Percentiles rank a stretch among this genome's conserved stretches.
phyloP scores from a whole-genome alignment of 1,140 invertebrate species.

The Drosophila lacertosa region DNA sequence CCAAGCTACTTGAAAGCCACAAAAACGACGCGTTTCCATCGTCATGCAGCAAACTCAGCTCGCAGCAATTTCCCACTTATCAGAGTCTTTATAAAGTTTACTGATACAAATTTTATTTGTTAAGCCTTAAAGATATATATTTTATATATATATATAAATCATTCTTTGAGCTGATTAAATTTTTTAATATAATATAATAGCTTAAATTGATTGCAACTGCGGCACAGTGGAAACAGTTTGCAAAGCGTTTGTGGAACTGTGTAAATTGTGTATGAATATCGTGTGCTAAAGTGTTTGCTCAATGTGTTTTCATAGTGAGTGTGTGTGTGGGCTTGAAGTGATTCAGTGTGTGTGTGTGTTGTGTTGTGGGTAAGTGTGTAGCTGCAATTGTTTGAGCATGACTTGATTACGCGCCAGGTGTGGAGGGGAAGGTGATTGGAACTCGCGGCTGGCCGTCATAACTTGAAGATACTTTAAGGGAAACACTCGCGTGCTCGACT shows the following conservation, averaged over 20 bases:
- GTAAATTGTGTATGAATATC: constrained; percentile 48
- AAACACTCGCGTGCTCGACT: constrained; percentile 5
- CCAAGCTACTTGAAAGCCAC: constrained; percentile 12
- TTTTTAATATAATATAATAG: neutral
- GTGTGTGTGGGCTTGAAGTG: neutral
- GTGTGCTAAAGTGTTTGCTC: constrained; percentile 41
- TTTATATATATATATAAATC: too few relatives aligned
- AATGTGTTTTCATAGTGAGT: constrained; percentile 35
- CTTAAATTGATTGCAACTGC: neutral
- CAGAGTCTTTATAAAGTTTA: too few relatives aligned
- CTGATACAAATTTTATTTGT: too few relatives aligned
- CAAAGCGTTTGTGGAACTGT: constrained; percentile 6
- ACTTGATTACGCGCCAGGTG: constrained; percentile 47
- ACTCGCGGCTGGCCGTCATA: constrained; percentile 8
- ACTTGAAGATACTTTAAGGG: constrained; percentile 30
- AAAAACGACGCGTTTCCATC: constrained; percentile 20
- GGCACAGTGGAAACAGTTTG: constrained; percentile 23
- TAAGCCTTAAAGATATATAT: too few relatives aligned
- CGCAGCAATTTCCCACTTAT: neutral
- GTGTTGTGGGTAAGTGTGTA: neutral
- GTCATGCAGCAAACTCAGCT: neutral
- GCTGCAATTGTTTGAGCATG: constrained; percentile 50
- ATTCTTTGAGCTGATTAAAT: neutral
- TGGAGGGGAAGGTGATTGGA: constrained; percentile 20
- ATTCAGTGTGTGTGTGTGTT: neutral